Percentiles rank a stretch among this genome's conserved stretches.
These are phyloP conservation scores for Saccostrea glomerata DNA, from an alignment of 1,140 invertebrate species.

Conservation along the genomic window DNA sequence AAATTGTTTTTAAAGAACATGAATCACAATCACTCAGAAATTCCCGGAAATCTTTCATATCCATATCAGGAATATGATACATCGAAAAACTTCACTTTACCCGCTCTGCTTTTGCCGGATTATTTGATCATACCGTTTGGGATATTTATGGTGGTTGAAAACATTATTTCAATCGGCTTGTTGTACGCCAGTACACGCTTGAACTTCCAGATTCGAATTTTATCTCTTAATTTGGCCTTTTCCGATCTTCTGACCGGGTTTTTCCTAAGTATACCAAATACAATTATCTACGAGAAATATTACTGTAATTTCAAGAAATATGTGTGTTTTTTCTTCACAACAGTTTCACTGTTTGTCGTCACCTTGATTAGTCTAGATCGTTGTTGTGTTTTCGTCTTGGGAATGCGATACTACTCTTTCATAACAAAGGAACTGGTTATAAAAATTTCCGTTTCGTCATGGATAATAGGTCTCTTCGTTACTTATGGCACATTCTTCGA, in stretches of 20 bases:
- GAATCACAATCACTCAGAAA: no score
- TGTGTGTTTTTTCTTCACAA: background rate
- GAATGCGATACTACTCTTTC: slow-evolving; percentile 25
- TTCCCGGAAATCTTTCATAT: no score
- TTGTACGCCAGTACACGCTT: background rate
- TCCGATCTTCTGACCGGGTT: background rate
- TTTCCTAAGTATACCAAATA: background rate
- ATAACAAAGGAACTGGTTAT: background rate
- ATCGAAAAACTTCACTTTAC: no score
- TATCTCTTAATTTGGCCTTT: background rate
- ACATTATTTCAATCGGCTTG: background rate
- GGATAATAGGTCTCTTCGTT: background rate
- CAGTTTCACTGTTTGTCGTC: background rate
- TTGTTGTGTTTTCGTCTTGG: background rate
- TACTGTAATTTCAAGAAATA: background rate
- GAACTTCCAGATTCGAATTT: background rate
- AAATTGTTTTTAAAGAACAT: no score
- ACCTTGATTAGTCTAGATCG: background rate
- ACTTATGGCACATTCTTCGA: background rate
- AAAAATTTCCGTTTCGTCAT: background rate
- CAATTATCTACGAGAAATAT: background rate
- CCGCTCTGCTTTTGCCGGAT: background rate
- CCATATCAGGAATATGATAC: no score
- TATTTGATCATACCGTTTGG: background rate
- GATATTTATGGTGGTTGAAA: background rate